Percentiles rank a stretch among this genome's conserved stretches.
phyloP scores from a whole-genome alignment of 2,113 vertebrate genomes.

The Toxotes jaculatrix region DNA sequence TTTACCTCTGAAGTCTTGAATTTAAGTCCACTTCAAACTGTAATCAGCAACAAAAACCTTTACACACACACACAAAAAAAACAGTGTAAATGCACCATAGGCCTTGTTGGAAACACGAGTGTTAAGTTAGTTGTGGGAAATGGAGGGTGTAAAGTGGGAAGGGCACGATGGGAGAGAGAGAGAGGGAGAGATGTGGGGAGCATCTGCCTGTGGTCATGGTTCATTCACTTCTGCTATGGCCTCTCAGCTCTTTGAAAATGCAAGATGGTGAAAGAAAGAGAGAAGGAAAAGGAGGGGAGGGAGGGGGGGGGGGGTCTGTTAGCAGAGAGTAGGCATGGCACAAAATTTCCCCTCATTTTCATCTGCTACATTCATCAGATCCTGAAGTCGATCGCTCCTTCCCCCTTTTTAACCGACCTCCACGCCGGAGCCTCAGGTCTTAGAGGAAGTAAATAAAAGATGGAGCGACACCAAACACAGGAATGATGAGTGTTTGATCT shows the following conservation, averaged over 20 bases:
- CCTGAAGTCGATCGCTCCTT: conserved; percentile 46
- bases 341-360: conserved; percentile 78
- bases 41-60: background rate
- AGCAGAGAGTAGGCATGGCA: conserved; percentile 74
- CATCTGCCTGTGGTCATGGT: conserved; percentile 83
- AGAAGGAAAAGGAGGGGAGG: conserved; percentile 1
- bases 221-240: conserved; percentile 81
- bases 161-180: conserved; percentile 34
- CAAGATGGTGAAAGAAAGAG: conserved; percentile 78
- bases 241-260: conserved; percentile 86
- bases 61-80: background rate
- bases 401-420: conserved; percentile 27
- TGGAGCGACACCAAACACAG: background rate
- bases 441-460: conserved; percentile 63
- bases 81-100: conserved; percentile 16
- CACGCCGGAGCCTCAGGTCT: conserved; percentile 19
- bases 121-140: conserved; percentile 69
- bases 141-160: conserved; percentile 71
- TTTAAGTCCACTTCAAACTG: conserved; percentile 35
- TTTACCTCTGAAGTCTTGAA: conserved; percentile 46
- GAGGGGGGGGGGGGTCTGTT: background rate
- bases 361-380: conserved; percentile 72
- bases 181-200: conserved; percentile 69
- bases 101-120: conserved; percentile 32
- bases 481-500: conserved; percentile 47